Conservation (phyloP, 2,888 invertebrate species). For the Mesochorus sp. region DNA sequence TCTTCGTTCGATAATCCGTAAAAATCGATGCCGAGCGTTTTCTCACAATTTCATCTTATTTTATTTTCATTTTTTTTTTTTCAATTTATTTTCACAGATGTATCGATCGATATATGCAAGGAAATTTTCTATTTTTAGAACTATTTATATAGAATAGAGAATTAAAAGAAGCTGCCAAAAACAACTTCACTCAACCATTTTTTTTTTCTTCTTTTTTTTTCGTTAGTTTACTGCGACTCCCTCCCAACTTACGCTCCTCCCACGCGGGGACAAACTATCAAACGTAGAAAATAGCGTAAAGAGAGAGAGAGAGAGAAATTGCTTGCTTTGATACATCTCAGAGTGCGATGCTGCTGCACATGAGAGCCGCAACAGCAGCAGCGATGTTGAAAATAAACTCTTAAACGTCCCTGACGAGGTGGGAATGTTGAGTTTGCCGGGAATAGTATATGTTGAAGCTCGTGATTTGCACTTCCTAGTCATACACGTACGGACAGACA, state of each 20-base stretch:
- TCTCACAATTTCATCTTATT: not conserved
- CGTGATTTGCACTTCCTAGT: conserved; percentile 79
- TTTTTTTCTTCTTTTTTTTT: too few species aligned
- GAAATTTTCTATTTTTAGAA: too few species aligned
- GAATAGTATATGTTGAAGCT: conserved; percentile 72
- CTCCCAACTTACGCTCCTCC: not conserved
- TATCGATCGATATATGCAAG: not conserved
- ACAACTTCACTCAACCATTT: too few species aligned
- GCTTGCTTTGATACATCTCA: conserved; percentile 14
- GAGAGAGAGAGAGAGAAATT: conserved; percentile 8
- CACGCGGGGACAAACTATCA: conserved; percentile 16
- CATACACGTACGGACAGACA: conserved; percentile 51
- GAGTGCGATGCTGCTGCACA: conserved; percentile 20
- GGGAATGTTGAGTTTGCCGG: conserved; percentile 77
- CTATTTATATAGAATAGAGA: too few species aligned
- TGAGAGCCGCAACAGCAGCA: conserved; percentile 16
- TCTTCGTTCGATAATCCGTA: conserved; percentile 4
- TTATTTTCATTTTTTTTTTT: not conserved
- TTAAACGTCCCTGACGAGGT: conserved; percentile 79
- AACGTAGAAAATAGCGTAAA: conserved; percentile 19
- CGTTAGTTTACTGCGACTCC: conserved; percentile 13
- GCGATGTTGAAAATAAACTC: conserved; percentile 78
- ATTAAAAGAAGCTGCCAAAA: too few species aligned
- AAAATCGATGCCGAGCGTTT: not conserved
- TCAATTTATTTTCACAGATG: not conserved